These are phyloP conservation scores for Noturus placidus DNA, from an alignment of 2,113 vertebrate species.

Conservation along the genomic window DNA sequence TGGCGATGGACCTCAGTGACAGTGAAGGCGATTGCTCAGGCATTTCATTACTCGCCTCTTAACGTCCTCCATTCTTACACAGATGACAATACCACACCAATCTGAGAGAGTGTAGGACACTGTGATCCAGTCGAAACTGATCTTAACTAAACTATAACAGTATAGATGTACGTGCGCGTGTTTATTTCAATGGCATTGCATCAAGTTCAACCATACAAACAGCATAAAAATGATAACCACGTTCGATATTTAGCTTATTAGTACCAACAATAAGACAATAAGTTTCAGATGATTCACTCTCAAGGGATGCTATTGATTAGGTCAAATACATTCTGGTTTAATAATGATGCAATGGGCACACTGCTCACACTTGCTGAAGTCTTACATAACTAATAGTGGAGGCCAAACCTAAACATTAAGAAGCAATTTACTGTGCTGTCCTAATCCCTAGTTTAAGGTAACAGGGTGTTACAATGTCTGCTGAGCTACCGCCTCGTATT, in stretches of 20 bases:
- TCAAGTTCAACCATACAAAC: not conserved
- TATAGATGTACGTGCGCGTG: not conserved
- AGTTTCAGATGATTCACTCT: not conserved
- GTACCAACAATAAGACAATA: not conserved
- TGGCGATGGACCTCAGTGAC: not conserved
- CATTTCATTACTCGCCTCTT: conserved; percentile 1
- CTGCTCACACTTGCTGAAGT: not conserved
- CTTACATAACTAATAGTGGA: not conserved
- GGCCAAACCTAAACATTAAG: not conserved
- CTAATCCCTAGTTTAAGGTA: not conserved
- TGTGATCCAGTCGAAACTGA: not conserved
- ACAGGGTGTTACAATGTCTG: not conserved
- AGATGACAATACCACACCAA: not conserved
- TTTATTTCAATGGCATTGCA: not conserved
- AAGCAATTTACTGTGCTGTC: not conserved
- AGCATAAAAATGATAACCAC: not conserved
- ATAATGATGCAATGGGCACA: not conserved
- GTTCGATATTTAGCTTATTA: not conserved
- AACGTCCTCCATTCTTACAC: not conserved
- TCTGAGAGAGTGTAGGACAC: not conserved
- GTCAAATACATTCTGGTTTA: not conserved
- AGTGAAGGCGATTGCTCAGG: not conserved
- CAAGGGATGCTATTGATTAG: not conserved
- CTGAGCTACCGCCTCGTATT: not conserved
- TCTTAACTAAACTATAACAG: not conserved